These are phyloP conservation scores for Cyaniris semiargus DNA, from an alignment of 2,888 invertebrate genomes.

Conservation along the genomic window DNA sequence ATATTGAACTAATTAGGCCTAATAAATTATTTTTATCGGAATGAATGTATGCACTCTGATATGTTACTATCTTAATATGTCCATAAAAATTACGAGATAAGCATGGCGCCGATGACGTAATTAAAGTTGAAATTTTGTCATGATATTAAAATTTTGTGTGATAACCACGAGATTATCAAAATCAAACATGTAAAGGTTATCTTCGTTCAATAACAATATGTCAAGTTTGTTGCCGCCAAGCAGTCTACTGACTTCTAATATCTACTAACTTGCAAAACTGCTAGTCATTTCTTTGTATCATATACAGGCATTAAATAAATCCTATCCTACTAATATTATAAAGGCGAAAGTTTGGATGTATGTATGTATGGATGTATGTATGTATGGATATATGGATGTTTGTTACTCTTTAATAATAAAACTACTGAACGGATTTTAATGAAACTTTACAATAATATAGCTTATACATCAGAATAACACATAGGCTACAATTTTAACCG, in stretches of 20 bases:
- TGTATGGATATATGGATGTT: too few relatives aligned
- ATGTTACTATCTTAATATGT: background rate
- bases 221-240: constrained; percentile 41
- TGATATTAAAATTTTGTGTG: constrained; percentile 3
- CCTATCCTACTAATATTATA: too few relatives aligned
- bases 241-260: constrained; percentile 42
- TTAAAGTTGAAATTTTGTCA: constrained; percentile 12
- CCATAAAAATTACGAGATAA: background rate
- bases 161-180: constrained; percentile 12
- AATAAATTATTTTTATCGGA: background rate
- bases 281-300: background rate
- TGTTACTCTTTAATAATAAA: too few relatives aligned
- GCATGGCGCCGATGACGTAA: background rate
- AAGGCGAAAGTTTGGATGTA: too few relatives aligned
- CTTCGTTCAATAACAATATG: constrained; percentile 15
- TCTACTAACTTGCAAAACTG: background rate
- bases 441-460: too few relatives aligned
- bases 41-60: background rate
- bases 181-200: constrained; percentile 29
- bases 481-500: too few relatives aligned
- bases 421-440: too few relatives aligned
- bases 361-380: too few relatives aligned
- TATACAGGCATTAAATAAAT: background rate
- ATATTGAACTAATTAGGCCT: background rate
- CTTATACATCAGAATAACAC: too few relatives aligned